phyloP scores from a whole-genome alignment of 2,113 vertebrate species.

The Tonatia bakeri region DNA sequence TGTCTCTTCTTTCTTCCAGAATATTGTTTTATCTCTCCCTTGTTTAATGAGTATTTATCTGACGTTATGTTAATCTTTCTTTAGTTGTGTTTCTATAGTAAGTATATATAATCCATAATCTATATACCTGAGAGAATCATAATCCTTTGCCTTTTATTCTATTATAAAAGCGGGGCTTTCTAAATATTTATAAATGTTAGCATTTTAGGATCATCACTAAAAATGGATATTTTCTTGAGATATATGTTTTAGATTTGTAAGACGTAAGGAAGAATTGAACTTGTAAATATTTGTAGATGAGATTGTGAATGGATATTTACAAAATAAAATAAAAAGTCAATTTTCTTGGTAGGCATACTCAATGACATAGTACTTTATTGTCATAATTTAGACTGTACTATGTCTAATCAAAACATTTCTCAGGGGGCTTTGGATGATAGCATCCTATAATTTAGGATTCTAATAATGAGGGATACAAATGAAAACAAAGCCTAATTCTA shows the following conservation, averaged over 20 bases:
- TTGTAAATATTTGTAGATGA: neutral
- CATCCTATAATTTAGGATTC: neutral
- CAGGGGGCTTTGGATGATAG: neutral
- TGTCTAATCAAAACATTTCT: neutral
- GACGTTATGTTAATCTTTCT: neutral
- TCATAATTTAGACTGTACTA: neutral
- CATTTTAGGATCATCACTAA: neutral
- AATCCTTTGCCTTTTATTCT: neutral
- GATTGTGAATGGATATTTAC: neutral
- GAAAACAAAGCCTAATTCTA: neutral
- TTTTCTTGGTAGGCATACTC: neutral
- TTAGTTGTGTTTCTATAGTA: neutral
- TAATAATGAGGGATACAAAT: neutral
- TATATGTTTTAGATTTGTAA: neutral
- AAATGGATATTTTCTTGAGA: neutral
- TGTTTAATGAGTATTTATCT: neutral
- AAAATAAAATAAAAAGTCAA: neutral
- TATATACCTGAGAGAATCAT: neutral
- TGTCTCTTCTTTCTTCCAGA: neutral
- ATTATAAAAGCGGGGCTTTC: neutral
- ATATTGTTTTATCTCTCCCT: neutral
- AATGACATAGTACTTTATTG: neutral
- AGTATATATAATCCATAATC: neutral
- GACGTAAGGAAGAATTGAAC: neutral
- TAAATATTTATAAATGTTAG: neutral